A percentile compares a stretch with the other conserved stretches of the same genome.
Conservation (phyloP, 1,140 invertebrate genomes). For the Coenobita brevimanus region DNA sequence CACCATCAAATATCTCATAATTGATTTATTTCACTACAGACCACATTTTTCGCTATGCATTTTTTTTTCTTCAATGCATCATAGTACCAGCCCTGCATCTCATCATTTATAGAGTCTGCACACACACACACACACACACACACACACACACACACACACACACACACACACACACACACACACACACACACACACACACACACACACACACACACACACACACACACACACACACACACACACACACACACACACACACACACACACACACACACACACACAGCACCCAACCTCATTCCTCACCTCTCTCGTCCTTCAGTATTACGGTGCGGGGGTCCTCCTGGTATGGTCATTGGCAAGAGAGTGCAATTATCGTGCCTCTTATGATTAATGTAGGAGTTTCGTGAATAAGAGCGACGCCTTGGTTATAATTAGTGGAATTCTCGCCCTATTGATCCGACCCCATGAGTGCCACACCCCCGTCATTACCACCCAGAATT, state of each 20-base stretch:
- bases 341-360: constrained; percentile 12
- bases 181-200: too few species aligned
- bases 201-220: neutral
- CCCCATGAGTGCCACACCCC: neutral
- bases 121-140: neutral
- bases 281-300: neutral
- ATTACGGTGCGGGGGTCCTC: neutral
- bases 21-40: too few species aligned
- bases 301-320: neutral
- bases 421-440: constrained; percentile 57
- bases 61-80: too few species aligned
- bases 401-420: constrained; percentile 43
- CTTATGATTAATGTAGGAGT: constrained; percentile 44
- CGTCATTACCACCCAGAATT: neutral
- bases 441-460: constrained; percentile 54
- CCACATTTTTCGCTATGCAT: too few species aligned
- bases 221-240: neutral
- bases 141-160: neutral
- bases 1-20: too few species aligned
- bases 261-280: constrained; percentile 31
- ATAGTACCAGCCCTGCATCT: neutral
- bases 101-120: too few species aligned
- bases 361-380: constrained; percentile 48
- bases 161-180: too few species aligned
- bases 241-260: constrained; percentile 42